Percentiles rank a stretch among this genome's conserved stretches.
Evolutionary conservation across 2,797 vertebrate species (phyloP).

Genomic region (Liparis tanakae): DNA sequence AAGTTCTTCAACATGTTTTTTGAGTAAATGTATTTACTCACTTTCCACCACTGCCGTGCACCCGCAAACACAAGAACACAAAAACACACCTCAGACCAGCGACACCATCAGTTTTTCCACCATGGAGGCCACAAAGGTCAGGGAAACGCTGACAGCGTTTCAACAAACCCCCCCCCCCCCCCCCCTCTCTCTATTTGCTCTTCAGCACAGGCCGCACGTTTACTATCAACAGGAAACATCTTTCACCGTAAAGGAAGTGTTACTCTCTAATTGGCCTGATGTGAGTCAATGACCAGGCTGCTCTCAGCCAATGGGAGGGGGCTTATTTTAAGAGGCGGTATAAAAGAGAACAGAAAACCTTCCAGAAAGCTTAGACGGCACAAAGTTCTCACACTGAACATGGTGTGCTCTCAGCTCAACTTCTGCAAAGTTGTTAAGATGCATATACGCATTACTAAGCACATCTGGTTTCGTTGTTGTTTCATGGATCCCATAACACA

Average conservation of each 20-base stretch:
- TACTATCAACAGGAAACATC: constrained; percentile 99
- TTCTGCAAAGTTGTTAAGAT: constrained; percentile 71
- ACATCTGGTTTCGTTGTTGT: constrained; percentile 82
- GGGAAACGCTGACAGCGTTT: constrained; percentile 77
- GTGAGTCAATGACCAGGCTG: constrained; percentile 84
- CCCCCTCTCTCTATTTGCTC: constrained; percentile 44
- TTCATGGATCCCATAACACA: constrained; percentile 78
- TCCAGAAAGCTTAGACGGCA: constrained; percentile 69
- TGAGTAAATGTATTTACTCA: constrained; percentile 21
- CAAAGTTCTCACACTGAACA: constrained; percentile 66
- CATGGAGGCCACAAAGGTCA: constrained; percentile 77
- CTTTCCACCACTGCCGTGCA: constrained; percentile 28
- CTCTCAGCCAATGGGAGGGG: constrained; percentile 86
- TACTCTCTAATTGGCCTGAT: constrained; percentile 88
- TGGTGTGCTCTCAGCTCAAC: constrained; percentile 53
- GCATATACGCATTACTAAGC: constrained; percentile 75
- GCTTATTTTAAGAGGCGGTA: constrained; percentile 94
- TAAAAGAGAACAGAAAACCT: constrained; percentile 82
- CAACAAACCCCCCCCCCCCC: constrained; percentile 55
- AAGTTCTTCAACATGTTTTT: constrained; percentile 1
- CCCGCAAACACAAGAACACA: constrained; percentile 52
- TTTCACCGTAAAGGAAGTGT: constrained; percentile 91
- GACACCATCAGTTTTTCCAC: constrained; percentile 81
- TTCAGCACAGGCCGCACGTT: constrained; percentile 62
- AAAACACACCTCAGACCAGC: constrained; percentile 57